These are phyloP conservation scores for Manacus vitellinus DNA, from an alignment of 2,113 vertebrate species.

Conservation along the genomic window DNA sequence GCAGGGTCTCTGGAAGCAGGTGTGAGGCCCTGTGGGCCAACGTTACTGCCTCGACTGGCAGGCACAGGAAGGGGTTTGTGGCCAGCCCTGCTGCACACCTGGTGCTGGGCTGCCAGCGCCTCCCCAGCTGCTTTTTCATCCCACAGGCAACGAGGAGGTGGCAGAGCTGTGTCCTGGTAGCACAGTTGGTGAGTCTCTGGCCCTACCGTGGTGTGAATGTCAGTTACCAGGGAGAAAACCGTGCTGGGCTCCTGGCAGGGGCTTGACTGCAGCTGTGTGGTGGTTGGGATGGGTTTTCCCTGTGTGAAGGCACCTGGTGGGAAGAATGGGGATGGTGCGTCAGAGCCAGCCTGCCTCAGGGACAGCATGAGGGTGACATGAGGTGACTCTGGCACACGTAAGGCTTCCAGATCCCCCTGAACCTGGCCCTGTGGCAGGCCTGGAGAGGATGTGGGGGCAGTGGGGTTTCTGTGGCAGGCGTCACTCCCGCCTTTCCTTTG, in stretches of 20 bases:
- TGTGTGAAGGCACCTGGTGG: rapidly evolving
- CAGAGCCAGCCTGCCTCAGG: background rate
- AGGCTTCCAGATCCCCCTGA: background rate
- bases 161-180: background rate
- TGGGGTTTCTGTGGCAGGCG: rapidly evolving
- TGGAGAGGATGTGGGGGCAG: rapidly evolving
- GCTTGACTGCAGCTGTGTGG: rapidly evolving
- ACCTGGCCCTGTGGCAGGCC: rapidly evolving
- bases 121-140: background rate
- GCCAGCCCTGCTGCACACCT: background rate
- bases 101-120: rapidly evolving
- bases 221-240: rapidly evolving
- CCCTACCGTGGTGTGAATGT: rapidly evolving
- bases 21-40: rapidly evolving
- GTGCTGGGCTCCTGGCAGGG: background rate
- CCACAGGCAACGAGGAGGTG: background rate
- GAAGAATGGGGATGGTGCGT: background rate
- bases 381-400: rapidly evolving
- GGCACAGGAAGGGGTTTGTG: slow-evolving; percentile 3
- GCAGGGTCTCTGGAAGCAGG: background rate
- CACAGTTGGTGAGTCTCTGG: background rate
- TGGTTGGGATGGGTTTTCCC: background rate
- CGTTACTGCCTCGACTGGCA: rapidly evolving
- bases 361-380: rapidly evolving
- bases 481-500: background rate